These are phyloP conservation scores for Periplaneta americana DNA, from an alignment of 1,140 invertebrate species.

Conservation along the genomic window DNA sequence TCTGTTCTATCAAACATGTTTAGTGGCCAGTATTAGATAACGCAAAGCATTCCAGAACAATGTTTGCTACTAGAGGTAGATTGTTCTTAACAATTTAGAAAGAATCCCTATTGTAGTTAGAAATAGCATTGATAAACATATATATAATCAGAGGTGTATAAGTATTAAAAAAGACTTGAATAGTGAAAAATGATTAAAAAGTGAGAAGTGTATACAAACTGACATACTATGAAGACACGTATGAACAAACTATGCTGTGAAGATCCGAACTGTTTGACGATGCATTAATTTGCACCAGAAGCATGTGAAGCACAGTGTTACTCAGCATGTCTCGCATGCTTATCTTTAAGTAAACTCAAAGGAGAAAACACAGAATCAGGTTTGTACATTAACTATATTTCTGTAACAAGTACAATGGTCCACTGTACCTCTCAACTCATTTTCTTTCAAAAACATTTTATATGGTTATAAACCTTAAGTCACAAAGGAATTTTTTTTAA, in stretches of 20 bases:
- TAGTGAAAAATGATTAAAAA: not conserved
- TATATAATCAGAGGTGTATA: not conserved
- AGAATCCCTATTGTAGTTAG: not conserved
- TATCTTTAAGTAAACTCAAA: not conserved
- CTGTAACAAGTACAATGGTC: not conserved
- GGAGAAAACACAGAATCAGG: not conserved
- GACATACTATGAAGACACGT: not conserved
- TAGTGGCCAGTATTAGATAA: not conserved
- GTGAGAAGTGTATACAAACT: not conserved
- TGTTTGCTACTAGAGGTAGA: not conserved
- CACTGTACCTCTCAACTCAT: not conserved
- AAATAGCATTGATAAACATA: not conserved
- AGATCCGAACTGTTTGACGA: not conserved
- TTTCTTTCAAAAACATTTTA: not conserved
- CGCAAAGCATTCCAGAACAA: not conserved
- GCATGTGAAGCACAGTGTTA: not conserved
- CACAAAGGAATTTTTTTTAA: not conserved
- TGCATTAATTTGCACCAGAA: not conserved
- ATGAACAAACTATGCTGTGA: not conserved
- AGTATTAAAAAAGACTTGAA: not conserved
- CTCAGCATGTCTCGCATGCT: not conserved
- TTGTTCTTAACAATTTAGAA: not conserved
- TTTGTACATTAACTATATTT: not conserved
- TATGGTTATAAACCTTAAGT: not conserved
- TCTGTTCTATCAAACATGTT: not conserved